Evolutionary conservation across 2,888 invertebrate genomes (phyloP).

Genomic region (Venusia cambrica): DNA sequence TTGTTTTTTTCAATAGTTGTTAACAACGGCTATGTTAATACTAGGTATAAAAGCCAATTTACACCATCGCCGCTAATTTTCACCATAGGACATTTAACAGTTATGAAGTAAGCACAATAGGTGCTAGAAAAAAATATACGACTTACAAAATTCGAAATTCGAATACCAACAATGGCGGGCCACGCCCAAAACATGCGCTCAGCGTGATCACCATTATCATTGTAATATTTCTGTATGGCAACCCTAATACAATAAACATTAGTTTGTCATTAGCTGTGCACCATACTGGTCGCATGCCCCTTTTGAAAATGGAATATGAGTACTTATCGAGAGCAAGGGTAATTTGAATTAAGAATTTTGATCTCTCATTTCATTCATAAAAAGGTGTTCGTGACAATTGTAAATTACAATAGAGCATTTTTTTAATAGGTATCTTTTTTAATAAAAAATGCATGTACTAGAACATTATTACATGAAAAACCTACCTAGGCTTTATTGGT

Average conservation of each 20-base stretch:
- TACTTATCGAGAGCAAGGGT: conserved; percentile 3
- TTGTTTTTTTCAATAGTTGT: not conserved
- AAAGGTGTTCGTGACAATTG: no score
- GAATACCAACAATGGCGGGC: conserved; percentile 67
- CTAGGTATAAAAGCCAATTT: conserved; percentile 20
- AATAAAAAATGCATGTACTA: no score
- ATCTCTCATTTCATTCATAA: no score
- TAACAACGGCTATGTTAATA: conserved; percentile 11
- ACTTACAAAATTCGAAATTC: conserved; percentile 63
- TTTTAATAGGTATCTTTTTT: no score
- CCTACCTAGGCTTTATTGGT: no score
- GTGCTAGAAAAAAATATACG: conserved; percentile 43
- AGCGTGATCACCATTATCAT: conserved; percentile 72
- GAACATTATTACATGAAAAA: no score
- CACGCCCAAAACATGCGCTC: conserved; percentile 77
- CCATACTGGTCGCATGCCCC: conserved; percentile 60
- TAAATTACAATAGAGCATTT: no score
- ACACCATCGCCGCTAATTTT: conserved; percentile 16
- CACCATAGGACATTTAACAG: conserved; percentile 20
- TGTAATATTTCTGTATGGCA: conserved; percentile 71
- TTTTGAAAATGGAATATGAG: conserved; percentile 43
- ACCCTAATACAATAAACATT: conserved; percentile 79
- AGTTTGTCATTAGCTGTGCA: conserved; percentile 72
- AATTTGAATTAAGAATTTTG: conserved; percentile 10
- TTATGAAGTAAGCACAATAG: conserved; percentile 22